Base-by-base conservation (phyloP, 2,888 invertebrate genomes). In the Lasioglossum morio region DNA sequence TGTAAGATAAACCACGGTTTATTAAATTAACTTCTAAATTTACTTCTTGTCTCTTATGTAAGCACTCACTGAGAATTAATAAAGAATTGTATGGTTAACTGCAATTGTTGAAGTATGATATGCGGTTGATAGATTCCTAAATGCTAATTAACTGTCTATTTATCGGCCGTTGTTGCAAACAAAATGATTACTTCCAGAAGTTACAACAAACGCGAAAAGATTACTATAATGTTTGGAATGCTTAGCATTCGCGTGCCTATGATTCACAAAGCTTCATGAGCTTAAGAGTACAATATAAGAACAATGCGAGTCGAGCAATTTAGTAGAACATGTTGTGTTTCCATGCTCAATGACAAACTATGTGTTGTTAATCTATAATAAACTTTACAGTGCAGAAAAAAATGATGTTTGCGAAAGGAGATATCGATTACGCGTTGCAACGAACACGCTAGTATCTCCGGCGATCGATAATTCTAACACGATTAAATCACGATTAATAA, bases 1-100 rank as follows among this genome's bases (percentile, higher is more conserved):
- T 60, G 14, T 60, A 76, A 83, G 81, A 53, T 66, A 82, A 75
- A 81, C 40, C 4, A 43, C 37, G 23, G 30, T 74, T 53, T 57
- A 57, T 73, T 19, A 7, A 70, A 37, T 19, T 3, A 46, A 23
- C 23, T 69, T n/a, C n/a, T n/a, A n/a, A n/a, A n/a, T n/a, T 34
- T 23, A 16, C 7, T 19, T 53, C 34, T 27, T 23, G 40, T 37
- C 7, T 23, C 3, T 48, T 72, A 19, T 23, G 2, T 72, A 46
- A 37, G 1, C 70, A 2, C 43, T 10, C 10, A 23, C n/a, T 60
- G 10, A 23, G 4, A 27, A 75, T 60, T 30, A 60, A 75, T 30
- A 40, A 30, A 57, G 37, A 57, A 46, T 57, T 27, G n/a, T 57
- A 74, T n/a, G 16, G 14, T 43, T 27, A 74, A 79, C 40, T 10